Percentiles rank a stretch among this genome's conserved stretches.
phyloP scores from a whole-genome alignment of 2,888 invertebrate species.

The Pollenia angustigena region DNA sequence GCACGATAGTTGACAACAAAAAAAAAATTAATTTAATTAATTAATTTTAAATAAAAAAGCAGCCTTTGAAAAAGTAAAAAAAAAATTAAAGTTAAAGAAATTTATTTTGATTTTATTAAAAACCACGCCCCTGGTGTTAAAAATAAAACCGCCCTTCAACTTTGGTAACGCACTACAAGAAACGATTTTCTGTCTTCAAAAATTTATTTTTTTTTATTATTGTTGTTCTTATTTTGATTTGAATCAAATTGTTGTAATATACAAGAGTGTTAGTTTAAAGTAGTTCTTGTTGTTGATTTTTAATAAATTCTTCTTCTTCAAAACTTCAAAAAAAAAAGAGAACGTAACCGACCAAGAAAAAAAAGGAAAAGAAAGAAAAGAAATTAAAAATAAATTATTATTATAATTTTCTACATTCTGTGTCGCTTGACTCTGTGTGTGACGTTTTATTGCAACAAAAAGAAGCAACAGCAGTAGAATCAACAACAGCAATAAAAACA shows the following conservation, averaged over 20 bases:
- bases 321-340: no score
- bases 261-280: neutral
- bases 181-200: neutral
- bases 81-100: conserved; percentile 28
- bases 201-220: conserved; percentile 15
- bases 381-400: conserved; percentile 15
- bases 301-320: conserved; percentile 15
- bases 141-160: conserved; percentile 42
- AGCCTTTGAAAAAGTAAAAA: conserved; percentile 2
- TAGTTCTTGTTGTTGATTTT: conserved; percentile 15
- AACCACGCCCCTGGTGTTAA: conserved; percentile 68
- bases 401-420: conserved; percentile 48
- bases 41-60: conserved; percentile 8
- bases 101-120: conserved; percentile 3
- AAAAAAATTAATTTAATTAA: conserved; percentile 22
- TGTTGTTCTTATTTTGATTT: neutral
- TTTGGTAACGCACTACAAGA: conserved; percentile 14
- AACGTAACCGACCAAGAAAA: no score
- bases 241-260: conserved; percentile 14
- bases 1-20: conserved; percentile 9
- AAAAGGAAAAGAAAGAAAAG: neutral
- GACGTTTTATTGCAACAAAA: conserved; percentile 65
- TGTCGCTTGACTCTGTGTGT: conserved; percentile 51
- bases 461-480: neutral
- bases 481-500: neutral